Percentiles rank a stretch among this genome's conserved stretches.
Evolutionary conservation across 2,888 invertebrate genomes (phyloP).

Genomic region (Lasioglossum lativentre): DNA sequence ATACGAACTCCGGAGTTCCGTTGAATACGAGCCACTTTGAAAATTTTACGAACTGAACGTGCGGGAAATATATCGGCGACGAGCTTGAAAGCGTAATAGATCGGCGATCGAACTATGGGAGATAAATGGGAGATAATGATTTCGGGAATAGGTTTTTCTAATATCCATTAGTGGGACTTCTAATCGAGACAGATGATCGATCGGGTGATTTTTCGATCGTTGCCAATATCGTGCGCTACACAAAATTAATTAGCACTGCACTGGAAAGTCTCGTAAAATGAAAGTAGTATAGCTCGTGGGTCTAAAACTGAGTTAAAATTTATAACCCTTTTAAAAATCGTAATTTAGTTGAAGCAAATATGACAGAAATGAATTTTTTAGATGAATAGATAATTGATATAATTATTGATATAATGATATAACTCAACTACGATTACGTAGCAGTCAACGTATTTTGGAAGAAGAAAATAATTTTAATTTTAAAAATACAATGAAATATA

Average conservation of each 20-base stretch:
- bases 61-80: neutral
- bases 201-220: neutral
- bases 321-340: too few relatives aligned
- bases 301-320: too few relatives aligned
- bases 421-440: too few relatives aligned
- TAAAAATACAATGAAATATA: too few relatives aligned
- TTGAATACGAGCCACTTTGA: conserved; percentile 7
- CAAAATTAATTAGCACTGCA: neutral
- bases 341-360: too few relatives aligned
- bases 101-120: conserved; percentile 9
- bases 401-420: too few relatives aligned
- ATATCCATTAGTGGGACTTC: neutral
- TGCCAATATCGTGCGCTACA: neutral
- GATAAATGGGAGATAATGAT: conserved; percentile 15
- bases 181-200: neutral
- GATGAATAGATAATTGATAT: too few relatives aligned
- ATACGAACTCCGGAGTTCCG: neutral
- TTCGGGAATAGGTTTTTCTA: neutral
- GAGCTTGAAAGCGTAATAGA: conserved; percentile 6
- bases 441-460: too few relatives aligned
- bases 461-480: too few relatives aligned
- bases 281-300: too few relatives aligned
- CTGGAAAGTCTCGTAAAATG: too few relatives aligned
- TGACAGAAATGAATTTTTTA: too few relatives aligned
- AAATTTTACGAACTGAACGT: conserved; percentile 23